A percentile compares a stretch with the other conserved stretches of the same genome.
Conservation (phyloP, 2,888 invertebrate species). For the Anodontia alba region DNA sequence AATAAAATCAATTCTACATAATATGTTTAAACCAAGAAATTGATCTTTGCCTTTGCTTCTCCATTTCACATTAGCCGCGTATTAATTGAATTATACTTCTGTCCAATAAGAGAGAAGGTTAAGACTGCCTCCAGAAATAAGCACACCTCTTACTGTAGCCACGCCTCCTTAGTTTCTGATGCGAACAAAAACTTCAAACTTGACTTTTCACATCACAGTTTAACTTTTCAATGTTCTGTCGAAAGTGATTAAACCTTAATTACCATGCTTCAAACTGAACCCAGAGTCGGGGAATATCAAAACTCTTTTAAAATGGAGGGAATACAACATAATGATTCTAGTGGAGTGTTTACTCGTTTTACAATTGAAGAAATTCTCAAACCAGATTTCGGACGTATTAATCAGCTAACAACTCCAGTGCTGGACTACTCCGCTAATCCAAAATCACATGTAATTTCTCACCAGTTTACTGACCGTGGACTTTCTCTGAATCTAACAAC, state of each 20-base stretch:
- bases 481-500: conserved; percentile 5
- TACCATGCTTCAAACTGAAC: not conserved
- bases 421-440: conserved; percentile 42
- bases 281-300: not conserved
- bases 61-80: too few species aligned
- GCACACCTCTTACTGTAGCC: not conserved
- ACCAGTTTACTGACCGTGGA: conserved; percentile 4
- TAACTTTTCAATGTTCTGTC: not conserved
- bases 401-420: conserved; percentile 44
- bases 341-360: conserved; percentile 71
- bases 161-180: not conserved
- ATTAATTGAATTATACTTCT: not conserved
- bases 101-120: not conserved
- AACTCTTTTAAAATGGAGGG: conserved; percentile 7
- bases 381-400: conserved; percentile 76
- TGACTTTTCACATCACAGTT: conserved; percentile 5
- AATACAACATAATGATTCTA: not conserved
- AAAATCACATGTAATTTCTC: conserved; percentile 11
- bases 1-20: too few species aligned
- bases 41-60: too few species aligned
- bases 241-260: conserved; percentile 12
- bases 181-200: conserved; percentile 8
- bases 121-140: not conserved
- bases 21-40: too few species aligned
- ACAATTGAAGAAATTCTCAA: conserved; percentile 80